Evolutionary conservation across 2,113 vertebrate species (phyloP), one percentile per base, ranked within the genome.

Genomic region (Albula goreensis): DNA sequence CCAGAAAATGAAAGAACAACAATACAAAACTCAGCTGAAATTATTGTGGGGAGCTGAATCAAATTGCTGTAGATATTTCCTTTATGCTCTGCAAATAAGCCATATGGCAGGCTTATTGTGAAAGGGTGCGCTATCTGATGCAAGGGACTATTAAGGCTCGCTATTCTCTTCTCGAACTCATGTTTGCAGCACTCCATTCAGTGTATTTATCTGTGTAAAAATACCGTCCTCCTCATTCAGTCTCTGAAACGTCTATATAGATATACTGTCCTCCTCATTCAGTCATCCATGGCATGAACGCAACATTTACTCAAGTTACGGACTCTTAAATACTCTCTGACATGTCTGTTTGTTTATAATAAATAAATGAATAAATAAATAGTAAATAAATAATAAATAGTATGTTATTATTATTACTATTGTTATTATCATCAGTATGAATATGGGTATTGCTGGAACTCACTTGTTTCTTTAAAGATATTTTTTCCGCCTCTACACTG

Each of bases 31-130:
- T 19, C 12, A 5, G 50, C 15, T 13, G 31, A 48, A 50, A 79
- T 79, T 74, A 74, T 74, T 50, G 41, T 4, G 4, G 78, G 78
- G 50, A 80, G 78, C 78, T 80, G 78, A 80, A 80, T 80, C 50
- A 50, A 50, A 53, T 52, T 52, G 80, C 80, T 53, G 9, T 17
- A 51, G 78, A 48, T 79, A 50, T 79, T 79, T 79, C 25, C 78
- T 79, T 50, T 79, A 5, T 50, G 50, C 78, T 79, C 9, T 49
- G 31, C 31, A 79, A 79, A 79, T 79, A 79, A 50, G 48, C 78
- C 41, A 17, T 50, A 41, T 25, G 31, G n/a, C 70, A 31, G 10
- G 70, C 31, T 1, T 79, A 17, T 79, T 79, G 78, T 49, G 78
- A 66, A 66, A 66, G 60, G 1, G 25, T n/a, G 31, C 10, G n/a